phyloP scores from a whole-genome alignment of 2,888 invertebrate species.

The Amphimallon solstitiale region DNA sequence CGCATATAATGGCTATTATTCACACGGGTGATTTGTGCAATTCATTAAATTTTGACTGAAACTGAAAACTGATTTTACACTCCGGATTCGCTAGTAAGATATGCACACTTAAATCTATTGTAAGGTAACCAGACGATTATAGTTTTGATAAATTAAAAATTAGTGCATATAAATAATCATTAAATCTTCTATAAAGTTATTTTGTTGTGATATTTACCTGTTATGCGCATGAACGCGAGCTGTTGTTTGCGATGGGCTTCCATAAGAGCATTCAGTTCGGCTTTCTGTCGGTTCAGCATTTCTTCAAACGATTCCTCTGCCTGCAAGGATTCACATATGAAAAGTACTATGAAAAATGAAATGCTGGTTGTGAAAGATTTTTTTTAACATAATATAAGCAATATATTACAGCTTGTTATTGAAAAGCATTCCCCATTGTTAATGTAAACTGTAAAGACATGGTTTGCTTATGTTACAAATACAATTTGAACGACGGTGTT shows the following conservation, averaged over 20 bases:
- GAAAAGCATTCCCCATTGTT: not conserved
- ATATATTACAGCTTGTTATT: constrained; percentile 11
- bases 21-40: too few species aligned
- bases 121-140: not conserved
- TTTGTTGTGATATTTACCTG: constrained; percentile 39
- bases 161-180: not conserved
- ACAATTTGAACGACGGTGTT: too few species aligned
- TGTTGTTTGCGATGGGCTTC: constrained; percentile 66
- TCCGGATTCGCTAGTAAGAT: too few species aligned
- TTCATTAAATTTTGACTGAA: too few species aligned
- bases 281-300: constrained; percentile 66
- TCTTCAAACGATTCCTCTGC: constrained; percentile 62
- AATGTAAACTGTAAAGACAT: too few species aligned
- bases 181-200: not conserved
- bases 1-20: too few species aligned
- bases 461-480: too few species aligned
- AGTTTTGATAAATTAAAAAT: too few species aligned
- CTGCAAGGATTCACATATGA: constrained; percentile 49
- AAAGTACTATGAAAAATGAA: not conserved
- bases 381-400: not conserved
- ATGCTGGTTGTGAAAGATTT: not conserved
- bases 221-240: constrained; percentile 60
- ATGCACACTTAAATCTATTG: not conserved
- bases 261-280: constrained; percentile 67
- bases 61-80: too few species aligned